These are phyloP conservation scores for Pilophorus perplexus DNA, from an alignment of 2,888 invertebrate species.

Conservation along the genomic window DNA sequence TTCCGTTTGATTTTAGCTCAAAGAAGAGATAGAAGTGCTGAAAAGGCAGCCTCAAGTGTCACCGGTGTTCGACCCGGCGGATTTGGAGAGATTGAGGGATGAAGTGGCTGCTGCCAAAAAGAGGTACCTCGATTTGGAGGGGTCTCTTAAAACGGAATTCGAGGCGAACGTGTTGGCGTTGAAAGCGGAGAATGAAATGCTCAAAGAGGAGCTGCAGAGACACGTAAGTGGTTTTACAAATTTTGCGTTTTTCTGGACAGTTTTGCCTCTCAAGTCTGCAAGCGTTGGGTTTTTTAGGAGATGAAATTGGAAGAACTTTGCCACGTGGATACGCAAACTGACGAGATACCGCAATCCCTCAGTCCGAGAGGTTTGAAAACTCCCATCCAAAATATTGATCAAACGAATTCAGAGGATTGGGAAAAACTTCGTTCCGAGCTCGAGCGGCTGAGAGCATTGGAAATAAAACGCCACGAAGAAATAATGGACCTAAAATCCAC, in stretches of 20 bases:
- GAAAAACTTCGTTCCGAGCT: conserved; percentile 43
- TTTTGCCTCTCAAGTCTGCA: too few species aligned
- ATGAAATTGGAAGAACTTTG: conserved; percentile 11
- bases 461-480: conserved; percentile 36
- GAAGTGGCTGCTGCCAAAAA: conserved; percentile 36
- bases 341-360: background rate
- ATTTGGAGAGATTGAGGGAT: conserved; percentile 32
- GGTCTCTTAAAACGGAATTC: conserved; percentile 40
- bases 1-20: conserved; percentile 3
- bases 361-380: too few species aligned
- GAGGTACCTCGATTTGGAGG: conserved; percentile 42
- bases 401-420: conserved; percentile 27
- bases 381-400: too few species aligned
- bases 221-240: conserved; percentile 28
- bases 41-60: background rate
- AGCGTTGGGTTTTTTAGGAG: conserved; percentile 2
- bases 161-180: conserved; percentile 34
- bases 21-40: conserved; percentile 14
- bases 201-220: conserved; percentile 31
- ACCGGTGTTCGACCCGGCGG: conserved; percentile 23
- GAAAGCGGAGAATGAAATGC: conserved; percentile 36
- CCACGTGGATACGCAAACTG: conserved; percentile 27
- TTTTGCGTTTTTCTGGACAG: background rate
- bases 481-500: conserved; percentile 36
- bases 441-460: conserved; percentile 31